Percentiles rank a stretch among this genome's conserved stretches.
These are phyloP conservation scores for Nezara viridula DNA, from an alignment of 2,888 invertebrate species.

Conservation along the genomic window DNA sequence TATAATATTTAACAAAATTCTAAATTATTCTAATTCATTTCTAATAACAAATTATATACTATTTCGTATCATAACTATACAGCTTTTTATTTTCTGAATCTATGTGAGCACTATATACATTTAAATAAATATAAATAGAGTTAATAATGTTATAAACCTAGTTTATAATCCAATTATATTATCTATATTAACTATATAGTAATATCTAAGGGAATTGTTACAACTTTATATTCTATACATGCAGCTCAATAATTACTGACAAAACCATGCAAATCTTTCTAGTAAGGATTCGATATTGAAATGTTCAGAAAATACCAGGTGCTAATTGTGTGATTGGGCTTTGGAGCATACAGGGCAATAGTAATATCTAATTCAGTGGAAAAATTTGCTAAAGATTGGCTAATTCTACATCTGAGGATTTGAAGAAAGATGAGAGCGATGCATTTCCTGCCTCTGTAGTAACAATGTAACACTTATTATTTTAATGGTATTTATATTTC, in stretches of 20 bases:
- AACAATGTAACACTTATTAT: background rate
- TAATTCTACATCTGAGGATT: background rate
- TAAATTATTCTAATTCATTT: too few species aligned
- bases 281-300: background rate
- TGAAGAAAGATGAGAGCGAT: background rate
- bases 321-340: background rate
- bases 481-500: too few species aligned
- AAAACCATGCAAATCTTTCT: background rate
- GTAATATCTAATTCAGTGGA: background rate
- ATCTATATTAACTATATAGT: background rate
- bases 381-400: background rate
- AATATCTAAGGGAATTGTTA: background rate
- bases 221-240: background rate
- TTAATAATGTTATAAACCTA: background rate
- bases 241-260: background rate
- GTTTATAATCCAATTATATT: background rate
- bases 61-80: too few species aligned
- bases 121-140: too few species aligned
- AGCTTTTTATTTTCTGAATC: too few species aligned
- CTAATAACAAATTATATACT: too few species aligned
- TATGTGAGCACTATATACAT: too few species aligned
- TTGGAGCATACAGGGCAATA: background rate
- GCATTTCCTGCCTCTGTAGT: constrained; percentile 20
- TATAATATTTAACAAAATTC: too few species aligned
- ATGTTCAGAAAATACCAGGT: background rate